Evolutionary conservation across 2,888 invertebrate species (phyloP).

Genomic region (Atrina japonica): DNA sequence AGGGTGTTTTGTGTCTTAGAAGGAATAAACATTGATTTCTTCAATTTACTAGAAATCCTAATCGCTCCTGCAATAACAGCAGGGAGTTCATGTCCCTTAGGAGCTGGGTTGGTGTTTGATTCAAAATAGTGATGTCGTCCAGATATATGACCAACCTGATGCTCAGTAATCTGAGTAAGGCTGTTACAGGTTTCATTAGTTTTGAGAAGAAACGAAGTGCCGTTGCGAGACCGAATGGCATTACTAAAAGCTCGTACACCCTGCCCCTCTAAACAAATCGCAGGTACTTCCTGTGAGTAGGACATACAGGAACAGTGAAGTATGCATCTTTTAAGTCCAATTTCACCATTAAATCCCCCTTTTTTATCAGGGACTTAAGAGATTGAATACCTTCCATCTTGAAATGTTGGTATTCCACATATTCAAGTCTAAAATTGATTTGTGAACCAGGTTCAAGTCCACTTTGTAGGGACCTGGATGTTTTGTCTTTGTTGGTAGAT

Average conservation of each 20-base stretch:
- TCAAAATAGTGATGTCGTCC: slow-evolving; percentile 34
- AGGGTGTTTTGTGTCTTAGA: neutral
- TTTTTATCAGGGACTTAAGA: neutral
- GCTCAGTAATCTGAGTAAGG: slow-evolving; percentile 24
- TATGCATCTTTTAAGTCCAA: slow-evolving; percentile 32
- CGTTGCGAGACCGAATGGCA: slow-evolving; percentile 26
- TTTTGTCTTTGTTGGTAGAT: too few relatives aligned
- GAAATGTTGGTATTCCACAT: slow-evolving; percentile 21
- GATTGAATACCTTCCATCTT: slow-evolving; percentile 33
- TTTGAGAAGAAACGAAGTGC: slow-evolving; percentile 29
- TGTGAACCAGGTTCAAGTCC: too few relatives aligned
- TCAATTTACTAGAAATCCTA: too few relatives aligned
- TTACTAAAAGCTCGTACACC: slow-evolving; percentile 23
- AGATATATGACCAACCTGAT: slow-evolving; percentile 33
- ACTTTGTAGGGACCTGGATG: too few relatives aligned
- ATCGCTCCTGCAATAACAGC: too few relatives aligned
- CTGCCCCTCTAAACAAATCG: slow-evolving; percentile 6
- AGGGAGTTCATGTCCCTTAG: slow-evolving; percentile 1
- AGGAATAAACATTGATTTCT: too few relatives aligned
- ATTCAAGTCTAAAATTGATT: too few relatives aligned
- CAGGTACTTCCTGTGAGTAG: slow-evolving; percentile 20
- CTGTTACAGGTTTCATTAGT: slow-evolving; percentile 35
- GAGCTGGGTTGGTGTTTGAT: slow-evolving; percentile 11
- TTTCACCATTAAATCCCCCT: slow-evolving; percentile 26
- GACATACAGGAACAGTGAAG: slow-evolving; percentile 15